phyloP scores from a whole-genome alignment of 2,113 vertebrate genomes.

The Pseudorasbora parva region DNA sequence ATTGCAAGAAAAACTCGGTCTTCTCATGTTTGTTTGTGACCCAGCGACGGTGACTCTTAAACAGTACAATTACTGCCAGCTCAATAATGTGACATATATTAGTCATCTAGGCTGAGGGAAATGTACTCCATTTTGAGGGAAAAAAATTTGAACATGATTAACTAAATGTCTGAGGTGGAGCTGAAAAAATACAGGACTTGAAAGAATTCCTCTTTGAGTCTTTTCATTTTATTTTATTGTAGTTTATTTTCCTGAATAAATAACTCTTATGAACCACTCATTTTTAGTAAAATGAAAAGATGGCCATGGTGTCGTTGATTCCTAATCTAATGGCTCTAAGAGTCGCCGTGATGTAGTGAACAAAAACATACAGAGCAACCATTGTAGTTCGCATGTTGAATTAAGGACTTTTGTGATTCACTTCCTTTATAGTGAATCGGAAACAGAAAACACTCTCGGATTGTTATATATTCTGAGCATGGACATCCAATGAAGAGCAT shows the following conservation, averaged over 20 bases:
- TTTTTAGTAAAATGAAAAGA: neutral
- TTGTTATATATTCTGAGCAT: no score
- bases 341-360: no score
- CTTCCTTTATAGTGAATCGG: neutral
- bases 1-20: constrained; percentile 26
- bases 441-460: neutral
- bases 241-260: neutral
- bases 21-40: constrained; percentile 44
- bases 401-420: no score
- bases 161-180: neutral
- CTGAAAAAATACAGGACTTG: neutral
- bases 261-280: no score
- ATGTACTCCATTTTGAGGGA: neutral
- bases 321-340: neutral
- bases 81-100: constrained; percentile 43
- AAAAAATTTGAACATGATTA: neutral
- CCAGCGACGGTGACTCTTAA: constrained; percentile 26
- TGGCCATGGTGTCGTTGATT: neutral
- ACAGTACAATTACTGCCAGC: constrained; percentile 47
- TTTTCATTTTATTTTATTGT: neutral
- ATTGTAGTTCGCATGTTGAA: no score
- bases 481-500: no score
- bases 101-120: constrained; percentile 15
- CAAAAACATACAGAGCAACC: no score
- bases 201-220: neutral